Evolutionary conservation across 2,888 invertebrate genomes (phyloP).

Genomic region (Ptilodon capucinus): DNA sequence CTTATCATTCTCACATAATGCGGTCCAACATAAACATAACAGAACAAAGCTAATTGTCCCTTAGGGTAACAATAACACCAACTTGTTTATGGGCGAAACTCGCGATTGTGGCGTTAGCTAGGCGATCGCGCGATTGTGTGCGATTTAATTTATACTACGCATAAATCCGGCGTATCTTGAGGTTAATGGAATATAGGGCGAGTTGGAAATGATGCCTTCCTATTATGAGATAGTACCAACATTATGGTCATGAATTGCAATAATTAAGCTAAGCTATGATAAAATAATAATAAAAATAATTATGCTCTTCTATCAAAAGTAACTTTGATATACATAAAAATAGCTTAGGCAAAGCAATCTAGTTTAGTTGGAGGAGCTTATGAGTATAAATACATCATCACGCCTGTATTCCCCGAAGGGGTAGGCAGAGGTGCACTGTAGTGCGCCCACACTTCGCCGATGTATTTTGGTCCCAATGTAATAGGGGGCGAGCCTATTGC

Average conservation of each 20-base stretch:
- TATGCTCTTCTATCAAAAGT: slow-evolving; percentile 4
- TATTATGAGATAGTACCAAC: slow-evolving; percentile 6
- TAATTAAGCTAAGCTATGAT: too few relatives aligned
- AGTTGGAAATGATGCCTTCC: slow-evolving; percentile 1
- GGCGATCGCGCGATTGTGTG: slow-evolving; percentile 35
- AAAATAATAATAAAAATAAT: too few relatives aligned
- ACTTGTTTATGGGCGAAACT: slow-evolving; percentile 46
- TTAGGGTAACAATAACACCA: slow-evolving; percentile 34
- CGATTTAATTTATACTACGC: slow-evolving; percentile 56
- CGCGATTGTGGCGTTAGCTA: slow-evolving; percentile 7
- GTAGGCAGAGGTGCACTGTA: too few relatives aligned
- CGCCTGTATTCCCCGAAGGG: too few relatives aligned
- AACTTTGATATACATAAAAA: too few relatives aligned
- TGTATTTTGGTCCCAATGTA: too few relatives aligned
- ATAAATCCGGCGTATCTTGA: slow-evolving; percentile 50
- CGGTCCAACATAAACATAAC: slow-evolving; percentile 6
- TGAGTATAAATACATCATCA: too few relatives aligned
- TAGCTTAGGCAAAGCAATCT: too few relatives aligned
- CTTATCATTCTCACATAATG: slow-evolving; percentile 12
- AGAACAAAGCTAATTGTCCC: slow-evolving; percentile 34
- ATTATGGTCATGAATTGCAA: too few relatives aligned
- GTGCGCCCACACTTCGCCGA: too few relatives aligned
- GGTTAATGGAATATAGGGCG: slow-evolving; percentile 43
- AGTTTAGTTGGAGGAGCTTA: too few relatives aligned
- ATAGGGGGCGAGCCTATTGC: too few relatives aligned